phyloP scores from a whole-genome alignment of 1,140 invertebrate genomes.

The Drosophila melanogaster region Release_6_plus_ISO1_MT NT_033777.3:6826001-6826500 shows the following conservation, averaged over 20 bases:
- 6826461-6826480: conserved; percentile 83
- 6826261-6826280: conserved; percentile 56
- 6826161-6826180: conserved; percentile 82
- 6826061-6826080: conserved; percentile 24
- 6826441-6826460: conserved; percentile 73
- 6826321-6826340: conserved; percentile 69
- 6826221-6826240: conserved; percentile 20
- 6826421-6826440: conserved; percentile 78
- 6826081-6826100: conserved; percentile 4
- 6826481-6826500: conserved; percentile 80
- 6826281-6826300: conserved; percentile 35
- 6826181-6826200: conserved; percentile 70
- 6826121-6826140: conserved; percentile 74
- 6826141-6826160: conserved; percentile 81
- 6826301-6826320: conserved; percentile 53
- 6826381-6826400: conserved; percentile 1
- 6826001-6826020: conserved; percentile 16
- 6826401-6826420: conserved; percentile 64
- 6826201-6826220: conserved; percentile 40
- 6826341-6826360: conserved; percentile 29
- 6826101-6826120: conserved; percentile 55
- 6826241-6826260: conserved; percentile 29
- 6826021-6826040: conserved; percentile 57
- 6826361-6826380: conserved; percentile 57
- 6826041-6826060: conserved; percentile 66